These are phyloP conservation scores for Phoeniculus purpureus DNA, from an alignment of 2,797 vertebrate genomes.

Conservation along the genomic window DNA sequence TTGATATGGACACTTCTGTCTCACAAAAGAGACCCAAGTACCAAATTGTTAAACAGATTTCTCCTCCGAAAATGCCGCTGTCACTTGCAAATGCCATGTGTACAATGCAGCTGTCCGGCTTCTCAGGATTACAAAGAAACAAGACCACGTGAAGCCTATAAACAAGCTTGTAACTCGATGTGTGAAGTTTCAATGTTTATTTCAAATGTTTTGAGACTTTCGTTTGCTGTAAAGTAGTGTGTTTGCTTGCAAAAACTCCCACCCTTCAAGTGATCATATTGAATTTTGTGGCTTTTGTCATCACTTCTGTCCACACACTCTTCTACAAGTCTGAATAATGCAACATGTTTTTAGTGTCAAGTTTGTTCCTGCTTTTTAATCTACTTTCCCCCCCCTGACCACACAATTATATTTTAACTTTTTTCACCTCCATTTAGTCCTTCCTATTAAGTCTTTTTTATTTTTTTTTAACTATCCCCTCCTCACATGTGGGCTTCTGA, in stretches of 20 bases:
- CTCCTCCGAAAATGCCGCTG: slow-evolving; percentile 36
- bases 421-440: neutral
- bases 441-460: neutral
- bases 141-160: slow-evolving; percentile 6
- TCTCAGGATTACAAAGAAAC: slow-evolving; percentile 25
- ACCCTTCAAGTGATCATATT: slow-evolving; percentile 9
- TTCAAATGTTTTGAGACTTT: slow-evolving; percentile 45
- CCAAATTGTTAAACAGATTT: slow-evolving; percentile 35
- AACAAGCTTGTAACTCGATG: slow-evolving; percentile 16
- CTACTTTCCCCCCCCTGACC: neutral
- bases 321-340: slow-evolving; percentile 33
- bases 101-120: slow-evolving; percentile 34
- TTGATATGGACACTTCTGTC: neutral
- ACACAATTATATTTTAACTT: neutral
- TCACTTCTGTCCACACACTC: slow-evolving; percentile 23
- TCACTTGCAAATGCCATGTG: slow-evolving; percentile 51
- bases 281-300: slow-evolving; percentile 56
- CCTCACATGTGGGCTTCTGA: neutral
- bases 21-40: slow-evolving; percentile 14
- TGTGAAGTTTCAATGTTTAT: slow-evolving; percentile 41
- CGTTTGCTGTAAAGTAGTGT: neutral
- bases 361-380: neutral
- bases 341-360: slow-evolving; percentile 7
- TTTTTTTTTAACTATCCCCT: neutral
- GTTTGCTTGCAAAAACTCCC: slow-evolving; percentile 40